Base-by-base conservation (phyloP, 2,113 vertebrate genomes). In the Orcinus orca region DNA sequence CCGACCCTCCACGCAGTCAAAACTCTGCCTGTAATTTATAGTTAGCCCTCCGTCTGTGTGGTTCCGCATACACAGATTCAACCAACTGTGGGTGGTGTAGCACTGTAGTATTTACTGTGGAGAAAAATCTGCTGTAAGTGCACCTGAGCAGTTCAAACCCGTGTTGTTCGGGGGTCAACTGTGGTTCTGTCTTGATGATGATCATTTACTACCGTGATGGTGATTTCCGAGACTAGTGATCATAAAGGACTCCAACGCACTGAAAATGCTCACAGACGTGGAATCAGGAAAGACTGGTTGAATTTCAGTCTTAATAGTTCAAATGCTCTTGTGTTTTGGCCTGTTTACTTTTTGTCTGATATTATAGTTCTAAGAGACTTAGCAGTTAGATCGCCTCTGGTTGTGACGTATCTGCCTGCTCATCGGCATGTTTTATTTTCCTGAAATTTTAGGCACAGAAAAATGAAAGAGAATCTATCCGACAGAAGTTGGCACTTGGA, bases 401-500 rank as follows among this genome's bases (percentile, higher is more conserved):
- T 86, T 77, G 31, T 0, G 44, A 23, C 60, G 0, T 79, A 23
- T 10, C 86, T 76, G 65, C n/a, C 38, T 4, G 0, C 96, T 96
- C 63, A 98, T 93, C 33, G 6, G n/a, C 38, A 26, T 29, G 74
- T 92, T 85, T 81, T 97, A 21, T 68, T 26, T 88, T 96, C 47
- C 76, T 98, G 94, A 97, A 94, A 97, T 97, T 96, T n/a, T 98
- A 99, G 99, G 99, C 99, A 98, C 99, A 99, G 98, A 99, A 99
- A 98, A 99, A 99, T 99, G 99, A 99, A 98, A 99, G 99, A 33
- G 99, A 99, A 98, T 99, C 99, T 82, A 99, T 99, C 98, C 98
- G 99, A 98, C 99, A 99, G 99, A 99, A 99, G 98, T 98, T 99
- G 99, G 99, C 99, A 3, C 99, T 99, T 97, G 99, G 99, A 95